Evolutionary conservation across 1,140 invertebrate species (phyloP), one percentile per base, ranked within the genome.

Genomic region (Anoplolepis gracilipes): DNA sequence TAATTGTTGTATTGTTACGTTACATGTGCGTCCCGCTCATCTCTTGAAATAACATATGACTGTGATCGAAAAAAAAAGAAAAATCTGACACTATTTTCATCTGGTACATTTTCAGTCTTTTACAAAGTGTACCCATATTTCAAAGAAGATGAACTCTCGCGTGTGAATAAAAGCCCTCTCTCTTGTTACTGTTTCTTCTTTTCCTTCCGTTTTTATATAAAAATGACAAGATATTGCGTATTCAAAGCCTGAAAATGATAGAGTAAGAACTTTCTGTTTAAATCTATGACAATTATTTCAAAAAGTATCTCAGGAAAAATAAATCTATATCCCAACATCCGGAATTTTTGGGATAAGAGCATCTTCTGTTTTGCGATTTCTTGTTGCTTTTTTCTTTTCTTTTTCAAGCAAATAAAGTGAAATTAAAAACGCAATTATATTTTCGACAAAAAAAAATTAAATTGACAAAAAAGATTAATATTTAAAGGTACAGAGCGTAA

Each of bases 61-160:
- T 19, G 53, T 16, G 36, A 61, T 36, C 16, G 72, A 13, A 76
- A 78, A 36, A 53, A 13, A 42, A 78, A 78, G 61, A 78, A 78
- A 64, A 78, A 78, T 64, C 39, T 65, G 28, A 53, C 42, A 65
- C 42, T 39, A 78, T 79, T 65, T 79, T 79, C 36, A 55, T 46
- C 42, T 55, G n/a, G 62, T 65, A 78, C 28, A n/a, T n/a, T n/a
- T n/a, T n/a, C n/a, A n/a, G n/a, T n/a, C 36, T 78, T 78, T 65
- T 57, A 42, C 61, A 65, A 65, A 78, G 39, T n/a, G n/a, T n/a
- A n/a, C 59, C 25, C 59, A 25, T 64, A 78, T 78, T 64, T 64
- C 75, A 78, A 64, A 39, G 59, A 78, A 64, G 28, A 78, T 78
- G 75, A 78, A 42, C 46, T 78, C n/a, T 30, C 30, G 19, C 22